phyloP scores from a whole-genome alignment of 2,797 vertebrate species.

The Acridotheres tristis region DNA sequence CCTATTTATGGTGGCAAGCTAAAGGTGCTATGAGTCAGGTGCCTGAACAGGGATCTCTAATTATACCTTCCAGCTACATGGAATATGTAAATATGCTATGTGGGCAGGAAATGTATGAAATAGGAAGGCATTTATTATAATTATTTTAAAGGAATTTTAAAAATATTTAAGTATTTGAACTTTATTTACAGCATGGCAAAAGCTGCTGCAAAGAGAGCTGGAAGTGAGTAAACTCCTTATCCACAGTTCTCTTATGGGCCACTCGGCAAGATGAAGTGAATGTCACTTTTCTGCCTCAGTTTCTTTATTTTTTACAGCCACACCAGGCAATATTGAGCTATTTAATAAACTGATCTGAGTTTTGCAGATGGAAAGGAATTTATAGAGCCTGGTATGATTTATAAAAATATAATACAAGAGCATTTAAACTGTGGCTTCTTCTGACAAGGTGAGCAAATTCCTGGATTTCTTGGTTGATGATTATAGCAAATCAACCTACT shows the following conservation, averaged over 20 bases:
- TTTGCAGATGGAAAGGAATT: not conserved
- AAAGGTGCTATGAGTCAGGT: slow-evolving; percentile 64
- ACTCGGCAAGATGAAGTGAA: not conserved
- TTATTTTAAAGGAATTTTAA: slow-evolving; percentile 6
- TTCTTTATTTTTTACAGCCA: not conserved
- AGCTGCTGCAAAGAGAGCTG: not conserved
- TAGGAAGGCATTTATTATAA: not conserved
- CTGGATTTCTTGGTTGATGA: not conserved
- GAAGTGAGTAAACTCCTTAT: not conserved
- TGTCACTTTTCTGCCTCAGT: not conserved
- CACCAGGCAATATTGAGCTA: not conserved
- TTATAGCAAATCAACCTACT: not conserved
- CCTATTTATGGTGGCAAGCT: slow-evolving; percentile 42
- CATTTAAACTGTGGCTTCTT: not conserved
- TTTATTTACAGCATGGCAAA: not conserved
- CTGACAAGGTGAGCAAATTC: not conserved
- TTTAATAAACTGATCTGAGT: not conserved
- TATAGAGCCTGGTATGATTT: not conserved
- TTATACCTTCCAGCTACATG: slow-evolving; percentile 37
- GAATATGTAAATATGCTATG: slow-evolving; percentile 39
- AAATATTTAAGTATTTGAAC: slow-evolving; percentile 35
- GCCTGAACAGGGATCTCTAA: slow-evolving; percentile 46
- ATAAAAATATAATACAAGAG: not conserved
- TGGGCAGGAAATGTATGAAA: slow-evolving; percentile 43
- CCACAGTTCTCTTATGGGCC: not conserved